phyloP scores from a whole-genome alignment of 2,113 vertebrate species.

The Sturnus vulgaris region DNA sequence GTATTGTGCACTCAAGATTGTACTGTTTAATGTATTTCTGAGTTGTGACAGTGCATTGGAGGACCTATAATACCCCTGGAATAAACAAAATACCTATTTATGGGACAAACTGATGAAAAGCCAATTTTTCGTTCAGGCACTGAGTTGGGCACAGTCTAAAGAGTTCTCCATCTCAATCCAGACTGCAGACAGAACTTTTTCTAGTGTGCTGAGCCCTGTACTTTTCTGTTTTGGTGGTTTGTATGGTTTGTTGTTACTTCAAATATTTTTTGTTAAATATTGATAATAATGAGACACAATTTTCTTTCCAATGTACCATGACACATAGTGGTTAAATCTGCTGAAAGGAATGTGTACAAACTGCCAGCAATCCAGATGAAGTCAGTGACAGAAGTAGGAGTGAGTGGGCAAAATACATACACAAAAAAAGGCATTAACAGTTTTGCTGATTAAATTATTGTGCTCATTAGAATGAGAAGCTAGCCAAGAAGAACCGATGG shows the following conservation, averaged over 20 bases:
- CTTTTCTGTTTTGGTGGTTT: background rate
- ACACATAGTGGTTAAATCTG: background rate
- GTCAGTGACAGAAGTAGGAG: background rate
- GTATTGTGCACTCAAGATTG: fast-evolving
- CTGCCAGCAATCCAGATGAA: background rate
- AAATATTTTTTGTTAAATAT: background rate
- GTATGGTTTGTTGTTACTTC: background rate
- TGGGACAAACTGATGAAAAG: background rate
- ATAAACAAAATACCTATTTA: background rate
- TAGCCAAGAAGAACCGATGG: background rate
- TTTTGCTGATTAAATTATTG: background rate
- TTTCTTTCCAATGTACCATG: background rate
- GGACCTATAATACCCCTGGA: background rate
- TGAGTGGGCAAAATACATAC: background rate
- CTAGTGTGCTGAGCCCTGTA: background rate
- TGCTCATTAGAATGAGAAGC: background rate
- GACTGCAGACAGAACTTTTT: background rate
- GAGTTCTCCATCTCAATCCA: background rate
- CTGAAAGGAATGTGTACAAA: background rate
- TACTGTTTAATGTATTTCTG: background rate
- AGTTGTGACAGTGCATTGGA: background rate
- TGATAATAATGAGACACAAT: background rate
- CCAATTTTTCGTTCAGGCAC: background rate
- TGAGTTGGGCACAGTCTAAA: background rate
- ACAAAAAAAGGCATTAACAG: background rate